phyloP scores from a whole-genome alignment of 1,140 invertebrate genomes.

The Aricia agestis region DNA sequence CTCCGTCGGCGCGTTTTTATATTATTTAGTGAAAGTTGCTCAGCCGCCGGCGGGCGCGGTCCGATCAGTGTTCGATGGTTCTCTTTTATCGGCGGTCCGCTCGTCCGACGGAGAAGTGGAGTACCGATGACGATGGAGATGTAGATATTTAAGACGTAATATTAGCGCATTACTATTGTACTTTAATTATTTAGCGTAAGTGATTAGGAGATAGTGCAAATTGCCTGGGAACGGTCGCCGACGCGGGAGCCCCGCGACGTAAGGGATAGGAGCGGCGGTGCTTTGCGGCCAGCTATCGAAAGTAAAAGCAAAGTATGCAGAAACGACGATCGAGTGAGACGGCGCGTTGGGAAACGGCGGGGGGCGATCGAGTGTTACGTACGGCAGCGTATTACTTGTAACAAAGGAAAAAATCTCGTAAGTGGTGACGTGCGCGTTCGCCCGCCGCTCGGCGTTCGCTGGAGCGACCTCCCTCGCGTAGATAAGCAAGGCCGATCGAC shows the following conservation, averaged over 20 bases:
- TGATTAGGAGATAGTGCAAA: slow-evolving; percentile 72
- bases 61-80: slow-evolving; percentile 64
- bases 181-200: slow-evolving; percentile 49
- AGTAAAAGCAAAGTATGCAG: slow-evolving; percentile 48
- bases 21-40: slow-evolving; percentile 75
- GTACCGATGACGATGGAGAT: slow-evolving; percentile 54
- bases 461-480: slow-evolving; percentile 45
- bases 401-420: slow-evolving; percentile 49
- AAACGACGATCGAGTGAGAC: slow-evolving; percentile 37
- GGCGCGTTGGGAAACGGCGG: slow-evolving; percentile 38
- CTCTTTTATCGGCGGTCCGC: slow-evolving; percentile 48
- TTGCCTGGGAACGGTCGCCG: slow-evolving; percentile 68
- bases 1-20: slow-evolving; percentile 70
- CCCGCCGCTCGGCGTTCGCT: slow-evolving; percentile 32
- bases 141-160: slow-evolving; percentile 65
- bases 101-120: slow-evolving; percentile 41
- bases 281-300: slow-evolving; percentile 44
- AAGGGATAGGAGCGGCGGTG: slow-evolving; percentile 23
- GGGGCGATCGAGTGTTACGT: slow-evolving; percentile 42
- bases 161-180: slow-evolving; percentile 71
- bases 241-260: slow-evolving; percentile 5
- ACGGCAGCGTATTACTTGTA: slow-evolving; percentile 32
- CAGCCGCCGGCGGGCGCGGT: slow-evolving; percentile 64
- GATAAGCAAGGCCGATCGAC: slow-evolving; percentile 40
- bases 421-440: slow-evolving; percentile 27